These are phyloP conservation scores for Solenodon paradoxus DNA, from an alignment of 2,113 vertebrate species.

Conservation along the genomic window DNA sequence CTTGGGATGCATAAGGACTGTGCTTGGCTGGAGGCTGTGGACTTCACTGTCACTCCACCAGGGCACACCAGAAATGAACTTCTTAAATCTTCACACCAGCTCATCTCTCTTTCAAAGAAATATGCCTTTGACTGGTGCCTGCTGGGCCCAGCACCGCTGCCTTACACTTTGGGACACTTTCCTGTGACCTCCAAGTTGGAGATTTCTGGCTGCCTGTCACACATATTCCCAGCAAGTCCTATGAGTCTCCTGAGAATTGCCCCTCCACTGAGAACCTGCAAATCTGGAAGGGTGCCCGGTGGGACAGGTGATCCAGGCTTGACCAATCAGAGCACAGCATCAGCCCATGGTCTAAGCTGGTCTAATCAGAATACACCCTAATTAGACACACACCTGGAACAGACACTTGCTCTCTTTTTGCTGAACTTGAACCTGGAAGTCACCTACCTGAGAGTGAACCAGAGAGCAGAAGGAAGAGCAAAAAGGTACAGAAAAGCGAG, in stretches of 20 bases:
- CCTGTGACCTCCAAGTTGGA: background rate
- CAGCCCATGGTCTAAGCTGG: background rate
- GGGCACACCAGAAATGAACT: no score
- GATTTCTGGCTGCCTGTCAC: background rate
- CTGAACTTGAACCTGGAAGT: background rate
- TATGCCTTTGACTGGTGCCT: background rate
- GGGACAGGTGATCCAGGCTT: background rate
- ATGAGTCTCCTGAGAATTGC: background rate
- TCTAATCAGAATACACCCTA: constrained; percentile 28
- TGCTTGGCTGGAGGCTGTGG: no score
- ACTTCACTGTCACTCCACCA: no score
- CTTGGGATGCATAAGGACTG: no score
- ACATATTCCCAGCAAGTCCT: background rate
- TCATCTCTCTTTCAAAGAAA: background rate
- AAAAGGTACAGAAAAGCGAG: background rate
- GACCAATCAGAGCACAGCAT: background rate
- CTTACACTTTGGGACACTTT: background rate
- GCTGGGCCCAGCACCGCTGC: background rate
- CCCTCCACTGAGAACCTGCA: rapidly evolving
- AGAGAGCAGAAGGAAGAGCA: background rate
- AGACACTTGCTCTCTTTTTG: no score
- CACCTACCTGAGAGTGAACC: background rate
- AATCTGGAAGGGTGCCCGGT: rapidly evolving
- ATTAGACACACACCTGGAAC: no score
- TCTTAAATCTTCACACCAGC: background rate